A percentile compares a stretch with the other conserved stretches of the same genome.
phyloP scores from a whole-genome alignment of 2,888 invertebrate genomes.

The Anorthoa munda region DNA sequence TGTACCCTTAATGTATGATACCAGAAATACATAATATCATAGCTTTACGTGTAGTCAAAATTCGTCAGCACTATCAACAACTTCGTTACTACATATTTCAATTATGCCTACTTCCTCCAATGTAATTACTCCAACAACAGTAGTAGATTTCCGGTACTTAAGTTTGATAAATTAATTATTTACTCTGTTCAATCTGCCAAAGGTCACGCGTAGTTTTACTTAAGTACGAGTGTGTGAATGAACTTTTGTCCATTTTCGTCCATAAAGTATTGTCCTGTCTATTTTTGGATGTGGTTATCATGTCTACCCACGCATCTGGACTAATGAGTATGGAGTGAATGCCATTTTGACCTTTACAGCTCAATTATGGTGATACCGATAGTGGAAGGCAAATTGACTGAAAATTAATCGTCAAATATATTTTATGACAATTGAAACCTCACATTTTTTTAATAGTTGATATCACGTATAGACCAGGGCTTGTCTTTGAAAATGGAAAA shows the following conservation, averaged over 20 bases:
- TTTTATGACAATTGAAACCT: too few species aligned
- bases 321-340: constrained; percentile 4
- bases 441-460: too few species aligned
- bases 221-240: background rate
- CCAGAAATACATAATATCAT: background rate
- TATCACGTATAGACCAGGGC: too few species aligned
- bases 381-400: background rate
- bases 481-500: too few species aligned
- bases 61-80: background rate
- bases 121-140: constrained; percentile 16
- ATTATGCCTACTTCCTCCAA: background rate
- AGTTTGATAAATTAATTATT: constrained; percentile 12
- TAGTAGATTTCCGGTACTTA: background rate
- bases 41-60: background rate
- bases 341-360: background rate
- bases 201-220: background rate
- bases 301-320: background rate
- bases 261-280: background rate
- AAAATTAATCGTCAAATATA: too few species aligned
- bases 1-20: too few species aligned
- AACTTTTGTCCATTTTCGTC: background rate
- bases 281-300: constrained; percentile 2
- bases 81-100: background rate
- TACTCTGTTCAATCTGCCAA: constrained; percentile 1
- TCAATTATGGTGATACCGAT: background rate